Evolutionary conservation across 1,140 invertebrate species (phyloP).

Genomic region (Venturia canescens): DNA sequence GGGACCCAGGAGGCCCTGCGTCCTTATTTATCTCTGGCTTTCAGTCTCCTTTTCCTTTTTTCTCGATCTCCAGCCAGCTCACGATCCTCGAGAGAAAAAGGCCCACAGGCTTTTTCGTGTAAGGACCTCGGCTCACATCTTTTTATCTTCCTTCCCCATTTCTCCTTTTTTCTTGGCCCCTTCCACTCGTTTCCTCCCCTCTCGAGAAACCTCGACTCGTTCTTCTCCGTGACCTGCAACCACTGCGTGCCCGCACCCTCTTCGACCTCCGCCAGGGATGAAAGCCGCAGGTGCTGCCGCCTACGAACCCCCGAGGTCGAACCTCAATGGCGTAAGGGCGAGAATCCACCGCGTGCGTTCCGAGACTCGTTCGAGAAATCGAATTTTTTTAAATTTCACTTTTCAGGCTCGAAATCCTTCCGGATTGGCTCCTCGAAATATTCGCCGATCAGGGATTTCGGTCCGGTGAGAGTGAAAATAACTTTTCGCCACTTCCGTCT

Average conservation of each 20-base stretch:
- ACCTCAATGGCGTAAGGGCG: conserved; percentile 15
- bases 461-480: too few species aligned
- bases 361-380: too few species aligned
- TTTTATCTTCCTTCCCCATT: conserved; percentile 49
- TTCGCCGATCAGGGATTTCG: too few species aligned
- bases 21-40: neutral
- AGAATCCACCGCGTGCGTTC: too few species aligned
- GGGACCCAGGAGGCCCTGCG: conserved; percentile 23
- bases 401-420: too few species aligned
- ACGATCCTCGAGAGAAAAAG: conserved; percentile 35
- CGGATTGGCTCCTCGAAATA: too few species aligned
- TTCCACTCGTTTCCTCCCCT: conserved; percentile 41
- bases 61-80: conserved; percentile 1
- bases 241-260: conserved; percentile 38
- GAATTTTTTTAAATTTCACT: too few species aligned
- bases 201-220: conserved; percentile 26
- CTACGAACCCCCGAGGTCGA: conserved; percentile 56
- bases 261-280: conserved; percentile 57
- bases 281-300: conserved; percentile 70
- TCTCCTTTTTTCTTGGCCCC: conserved; percentile 41
- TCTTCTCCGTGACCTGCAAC: conserved; percentile 27
- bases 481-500: too few species aligned
- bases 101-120: conserved; percentile 45
- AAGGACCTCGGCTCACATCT: conserved; percentile 57
- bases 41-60: conserved; percentile 23